Evolutionary conservation across 2,113 vertebrate genomes (phyloP).

Genomic region (Columbina picui): DNA sequence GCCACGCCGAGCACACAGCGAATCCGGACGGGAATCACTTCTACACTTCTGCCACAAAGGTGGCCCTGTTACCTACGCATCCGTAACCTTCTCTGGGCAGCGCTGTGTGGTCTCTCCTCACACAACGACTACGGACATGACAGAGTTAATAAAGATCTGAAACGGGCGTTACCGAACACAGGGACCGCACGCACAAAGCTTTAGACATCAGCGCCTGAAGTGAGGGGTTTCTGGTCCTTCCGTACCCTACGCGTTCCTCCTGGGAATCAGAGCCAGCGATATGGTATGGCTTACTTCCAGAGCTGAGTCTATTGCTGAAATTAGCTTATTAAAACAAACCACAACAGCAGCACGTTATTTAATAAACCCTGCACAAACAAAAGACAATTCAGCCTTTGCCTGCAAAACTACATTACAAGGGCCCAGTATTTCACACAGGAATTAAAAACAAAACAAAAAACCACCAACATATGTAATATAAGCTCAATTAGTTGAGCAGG

Average conservation of each 20-base stretch:
- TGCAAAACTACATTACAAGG: not conserved
- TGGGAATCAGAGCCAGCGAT: not conserved
- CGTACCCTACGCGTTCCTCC: not conserved
- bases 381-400: constrained; percentile 9
- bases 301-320: constrained; percentile 42
- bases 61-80: not conserved
- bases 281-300: constrained; percentile 60
- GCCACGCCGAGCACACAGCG: not conserved
- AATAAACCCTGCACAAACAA: constrained; percentile 25
- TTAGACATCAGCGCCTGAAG: constrained; percentile 7
- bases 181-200: not conserved
- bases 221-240: not conserved
- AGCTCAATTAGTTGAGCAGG: not conserved
- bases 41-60: not conserved
- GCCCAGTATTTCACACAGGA: not conserved
- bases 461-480: not conserved
- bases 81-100: not conserved
- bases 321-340: constrained; percentile 11
- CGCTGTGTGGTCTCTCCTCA: not conserved
- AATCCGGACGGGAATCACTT: not conserved
- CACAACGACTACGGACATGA: not conserved
- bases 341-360: constrained; percentile 24
- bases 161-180: not conserved
- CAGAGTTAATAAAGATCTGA: not conserved
- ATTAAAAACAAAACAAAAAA: not conserved